A percentile compares a stretch with the other conserved stretches of the same genome.
Conservation (phyloP, 2,797 vertebrate genomes). For the Chaunax sp. region DNA sequence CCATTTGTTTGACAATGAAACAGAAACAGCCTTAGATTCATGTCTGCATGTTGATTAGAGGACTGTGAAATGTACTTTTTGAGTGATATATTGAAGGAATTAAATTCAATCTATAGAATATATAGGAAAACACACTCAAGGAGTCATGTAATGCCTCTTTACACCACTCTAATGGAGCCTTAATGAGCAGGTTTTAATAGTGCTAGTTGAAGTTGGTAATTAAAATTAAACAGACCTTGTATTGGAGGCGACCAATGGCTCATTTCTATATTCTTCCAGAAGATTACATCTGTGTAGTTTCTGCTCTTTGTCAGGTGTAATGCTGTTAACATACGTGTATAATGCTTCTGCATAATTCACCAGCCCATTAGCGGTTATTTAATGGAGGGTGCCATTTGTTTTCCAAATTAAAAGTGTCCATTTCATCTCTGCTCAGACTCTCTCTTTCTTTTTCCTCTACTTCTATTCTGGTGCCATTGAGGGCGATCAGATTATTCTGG, state of each 20-base stretch:
- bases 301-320: constrained; percentile 32
- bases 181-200: constrained; percentile 48
- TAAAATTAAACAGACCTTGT: constrained; percentile 59
- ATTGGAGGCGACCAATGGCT: constrained; percentile 27
- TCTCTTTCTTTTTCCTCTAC: not conserved
- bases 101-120: constrained; percentile 27
- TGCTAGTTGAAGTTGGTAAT: constrained; percentile 53
- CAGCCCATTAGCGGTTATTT: constrained; percentile 28
- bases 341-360: constrained; percentile 45
- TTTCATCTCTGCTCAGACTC: not conserved
- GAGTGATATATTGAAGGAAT: constrained; percentile 26
- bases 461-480: not conserved
- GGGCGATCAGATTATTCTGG: too few relatives aligned
- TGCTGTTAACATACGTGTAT: constrained; percentile 18
- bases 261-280: constrained; percentile 44
- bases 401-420: constrained; percentile 30
- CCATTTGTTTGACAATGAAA: constrained; percentile 25
- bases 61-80: constrained; percentile 12
- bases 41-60: constrained; percentile 41
- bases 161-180: constrained; percentile 33
- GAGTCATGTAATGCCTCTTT: constrained; percentile 22
- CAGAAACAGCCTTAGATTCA: constrained; percentile 5
- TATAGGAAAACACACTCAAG: constrained; percentile 12
- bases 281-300: constrained; percentile 42
- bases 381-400: constrained; percentile 18